Evolutionary conservation across 1,140 invertebrate species (phyloP).

Genomic region (Orius laevigatus): DNA sequence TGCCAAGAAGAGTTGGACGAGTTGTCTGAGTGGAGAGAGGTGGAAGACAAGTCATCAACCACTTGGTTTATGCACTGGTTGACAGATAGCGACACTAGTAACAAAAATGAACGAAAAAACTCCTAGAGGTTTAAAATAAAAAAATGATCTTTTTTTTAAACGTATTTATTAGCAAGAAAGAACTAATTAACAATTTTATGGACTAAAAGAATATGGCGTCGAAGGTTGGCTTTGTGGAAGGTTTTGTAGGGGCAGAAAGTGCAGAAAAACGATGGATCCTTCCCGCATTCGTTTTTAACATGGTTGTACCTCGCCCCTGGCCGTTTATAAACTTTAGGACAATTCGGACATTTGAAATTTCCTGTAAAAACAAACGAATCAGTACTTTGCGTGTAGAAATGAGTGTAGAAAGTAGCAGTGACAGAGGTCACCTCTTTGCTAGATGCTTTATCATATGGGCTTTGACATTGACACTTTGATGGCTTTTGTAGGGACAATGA

Average conservation of each 20-base stretch:
- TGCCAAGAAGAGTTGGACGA: background rate
- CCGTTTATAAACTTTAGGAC: conserved; percentile 9
- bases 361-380: no score
- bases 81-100: no score
- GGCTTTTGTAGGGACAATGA: conserved; percentile 26
- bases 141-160: background rate
- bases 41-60: background rate
- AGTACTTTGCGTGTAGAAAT: no score
- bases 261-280: conserved; percentile 46
- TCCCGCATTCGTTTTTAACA: conserved; percentile 21
- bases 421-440: no score
- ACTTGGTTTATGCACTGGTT: no score
- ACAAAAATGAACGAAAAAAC: background rate
- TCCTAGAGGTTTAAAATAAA: background rate
- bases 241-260: conserved; percentile 30
- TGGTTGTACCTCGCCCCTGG: conserved; percentile 11
- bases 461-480: conserved; percentile 18
- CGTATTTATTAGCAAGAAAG: background rate
- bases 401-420: no score
- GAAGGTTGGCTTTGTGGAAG: conserved; percentile 22
- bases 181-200: background rate
- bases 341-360: background rate
- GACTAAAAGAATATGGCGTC: background rate
- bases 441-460: background rate
- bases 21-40: background rate